A percentile compares a stretch with the other conserved stretches of the same genome.
Evolutionary conservation across 2,888 invertebrate genomes (phyloP).

Genomic region (Tortrix viridana): DNA sequence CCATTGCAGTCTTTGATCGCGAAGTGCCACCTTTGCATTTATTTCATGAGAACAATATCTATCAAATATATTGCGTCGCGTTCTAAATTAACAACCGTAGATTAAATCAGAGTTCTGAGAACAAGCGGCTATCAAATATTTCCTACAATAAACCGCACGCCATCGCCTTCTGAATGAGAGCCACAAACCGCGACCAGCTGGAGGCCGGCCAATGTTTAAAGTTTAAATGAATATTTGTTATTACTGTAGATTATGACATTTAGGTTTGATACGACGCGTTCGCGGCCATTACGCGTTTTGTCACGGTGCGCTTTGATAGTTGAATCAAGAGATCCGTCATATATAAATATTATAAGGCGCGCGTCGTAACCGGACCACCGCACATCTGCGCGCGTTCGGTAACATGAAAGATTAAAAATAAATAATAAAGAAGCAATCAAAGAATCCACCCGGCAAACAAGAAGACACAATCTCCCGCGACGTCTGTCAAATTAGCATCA

Average conservation of each 20-base stretch:
- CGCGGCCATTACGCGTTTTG: constrained; percentile 30
- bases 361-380: constrained; percentile 43
- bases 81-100: constrained; percentile 72
- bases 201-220: constrained; percentile 71
- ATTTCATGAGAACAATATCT: constrained; percentile 77
- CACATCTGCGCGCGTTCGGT: constrained; percentile 49
- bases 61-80: constrained; percentile 78
- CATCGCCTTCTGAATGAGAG: constrained; percentile 55
- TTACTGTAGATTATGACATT: constrained; percentile 53
- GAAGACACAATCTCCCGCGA: constrained; percentile 80
- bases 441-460: constrained; percentile 70
- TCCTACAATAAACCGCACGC: constrained; percentile 74
- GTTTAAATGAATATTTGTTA: constrained; percentile 66
- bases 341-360: constrained; percentile 38
- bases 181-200: constrained; percentile 65
- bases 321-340: constrained; percentile 32
- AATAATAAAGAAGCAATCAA: constrained; percentile 76
- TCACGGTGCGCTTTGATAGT: constrained; percentile 36
- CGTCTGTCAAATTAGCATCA: constrained; percentile 84
- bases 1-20: constrained; percentile 71
- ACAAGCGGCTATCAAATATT: constrained; percentile 78
- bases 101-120: constrained; percentile 76
- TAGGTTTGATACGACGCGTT: constrained; percentile 50
- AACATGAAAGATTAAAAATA: constrained; percentile 54
- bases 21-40: constrained; percentile 68